Evolutionary conservation across 2,888 invertebrate genomes (phyloP).

Genomic region (Linyphia triangularis): DNA sequence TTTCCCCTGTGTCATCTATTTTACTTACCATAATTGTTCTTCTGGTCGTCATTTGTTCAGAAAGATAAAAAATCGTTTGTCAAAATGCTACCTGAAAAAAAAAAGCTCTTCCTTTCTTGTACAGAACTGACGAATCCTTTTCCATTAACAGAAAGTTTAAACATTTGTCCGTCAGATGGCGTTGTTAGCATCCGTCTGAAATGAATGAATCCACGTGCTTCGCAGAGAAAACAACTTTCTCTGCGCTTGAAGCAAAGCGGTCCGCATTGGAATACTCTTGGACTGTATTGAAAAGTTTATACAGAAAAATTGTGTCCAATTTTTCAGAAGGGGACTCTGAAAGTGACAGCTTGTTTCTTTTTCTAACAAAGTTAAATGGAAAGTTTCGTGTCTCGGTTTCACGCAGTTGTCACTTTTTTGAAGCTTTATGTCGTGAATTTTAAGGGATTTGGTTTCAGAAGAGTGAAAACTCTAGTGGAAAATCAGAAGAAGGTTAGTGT

Average conservation of each 20-base stretch:
- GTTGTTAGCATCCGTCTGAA: neutral
- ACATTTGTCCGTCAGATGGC: conserved; percentile 12
- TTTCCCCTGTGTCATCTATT: too few species aligned
- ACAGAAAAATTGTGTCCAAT: neutral
- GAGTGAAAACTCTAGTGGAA: neutral
- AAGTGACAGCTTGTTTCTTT: neutral
- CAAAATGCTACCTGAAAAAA: too few species aligned
- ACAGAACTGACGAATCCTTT: too few species aligned
- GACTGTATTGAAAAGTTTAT: too few species aligned
- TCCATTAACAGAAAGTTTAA: too few species aligned
- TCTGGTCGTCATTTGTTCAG: too few species aligned
- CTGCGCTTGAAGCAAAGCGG: conserved; percentile 23
- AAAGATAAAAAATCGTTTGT: too few species aligned
- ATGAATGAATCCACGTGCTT: conserved; percentile 56
- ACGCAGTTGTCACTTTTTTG: neutral
- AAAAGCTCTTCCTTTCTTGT: too few species aligned
- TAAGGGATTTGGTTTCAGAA: neutral
- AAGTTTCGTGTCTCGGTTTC: neutral
- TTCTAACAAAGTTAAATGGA: neutral
- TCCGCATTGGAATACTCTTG: conserved; percentile 19
- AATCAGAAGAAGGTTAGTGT: neutral
- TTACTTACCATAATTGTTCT: too few species aligned
- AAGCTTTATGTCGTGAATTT: neutral
- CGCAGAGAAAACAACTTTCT: conserved; percentile 52
- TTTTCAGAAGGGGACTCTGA: neutral